Percentiles rank a stretch among this genome's conserved stretches.
Conservation (phyloP, 2,113 vertebrate genomes). For the Psittacus erithacus region DNA sequence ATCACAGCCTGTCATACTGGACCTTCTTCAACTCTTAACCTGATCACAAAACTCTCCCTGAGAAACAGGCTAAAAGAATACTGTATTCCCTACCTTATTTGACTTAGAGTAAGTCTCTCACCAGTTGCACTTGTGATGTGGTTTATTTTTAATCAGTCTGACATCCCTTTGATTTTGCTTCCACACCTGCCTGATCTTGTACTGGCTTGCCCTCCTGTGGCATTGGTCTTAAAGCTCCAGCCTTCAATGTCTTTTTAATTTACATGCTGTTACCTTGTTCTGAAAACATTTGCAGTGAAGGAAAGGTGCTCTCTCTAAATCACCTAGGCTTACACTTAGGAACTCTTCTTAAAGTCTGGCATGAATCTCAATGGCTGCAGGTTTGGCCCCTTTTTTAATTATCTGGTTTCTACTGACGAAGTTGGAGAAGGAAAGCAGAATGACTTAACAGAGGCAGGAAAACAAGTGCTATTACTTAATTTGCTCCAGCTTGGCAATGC, state of each 20-base stretch:
- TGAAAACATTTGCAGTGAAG: constrained; percentile 8
- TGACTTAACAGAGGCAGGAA: background rate
- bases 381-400: background rate
- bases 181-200: constrained; percentile 34
- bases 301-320: background rate
- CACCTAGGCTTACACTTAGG: background rate
- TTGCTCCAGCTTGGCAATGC: background rate
- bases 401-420: background rate
- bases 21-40: background rate
- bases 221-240: background rate
- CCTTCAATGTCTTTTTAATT: constrained; percentile 23
- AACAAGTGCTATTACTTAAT: background rate
- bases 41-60: background rate
- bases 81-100: background rate
- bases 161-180: constrained; percentile 45
- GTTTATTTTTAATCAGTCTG: constrained; percentile 30
- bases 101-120: background rate
- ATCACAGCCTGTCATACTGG: background rate
- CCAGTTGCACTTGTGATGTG: constrained; percentile 17
- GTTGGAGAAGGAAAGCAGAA: background rate
- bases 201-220: constrained; percentile 6
- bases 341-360: background rate
- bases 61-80: background rate
- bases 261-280: background rate
- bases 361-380: background rate